Evolutionary conservation across 92 coral and sea anemone genomes (phyloP), one percentile per base, ranked within the genome.

Genomic region (Heteractis magnifica): DNA sequence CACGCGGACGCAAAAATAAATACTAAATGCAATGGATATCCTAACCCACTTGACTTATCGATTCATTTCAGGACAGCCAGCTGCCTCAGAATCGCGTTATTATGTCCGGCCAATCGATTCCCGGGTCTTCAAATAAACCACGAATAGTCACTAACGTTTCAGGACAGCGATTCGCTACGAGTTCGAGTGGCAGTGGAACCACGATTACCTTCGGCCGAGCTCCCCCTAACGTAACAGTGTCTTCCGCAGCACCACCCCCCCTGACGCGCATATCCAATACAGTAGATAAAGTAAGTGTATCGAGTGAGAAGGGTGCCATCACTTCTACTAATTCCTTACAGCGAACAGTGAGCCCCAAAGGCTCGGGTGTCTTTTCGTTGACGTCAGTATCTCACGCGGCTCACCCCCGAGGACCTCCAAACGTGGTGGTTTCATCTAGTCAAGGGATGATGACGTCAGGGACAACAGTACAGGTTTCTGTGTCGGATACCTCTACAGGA

Each of bases 101-200:
- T 18, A 80, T 86, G 85, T 20, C 85, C 4, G 80, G 73, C 19
- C 65, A 21, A 14, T 18, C 71, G 4, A 52, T 50, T 19, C 34
- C 72, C 50, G 15, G 26, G 4, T 44, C 55, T 21, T 18, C 86
- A 11, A 34, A 74, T 44, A 74, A 84, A 20, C 83, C 93, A 70
- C 92, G 97, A n/a, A 94, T 94, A 44, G 94, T 94, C 41, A 89
- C 98, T 48, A 94, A 94, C 79, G 86, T 94, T 2, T 94, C 98
- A 7, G 88, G 91, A 21, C 94, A 91, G 87, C 79, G 93, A 78
- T 94, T 94, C 85, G 91, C 93, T 26, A 94, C 94, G 52, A 91
- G 90, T 34, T 88, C 98, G 26, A 92, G 93, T 15, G 87, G 90
- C 72, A 82, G 88, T 8, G 98, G 98, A 3, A 92, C 94, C 13